Conservation (phyloP, 1,140 invertebrate genomes). For the Cryptotermes secundus region DNA sequence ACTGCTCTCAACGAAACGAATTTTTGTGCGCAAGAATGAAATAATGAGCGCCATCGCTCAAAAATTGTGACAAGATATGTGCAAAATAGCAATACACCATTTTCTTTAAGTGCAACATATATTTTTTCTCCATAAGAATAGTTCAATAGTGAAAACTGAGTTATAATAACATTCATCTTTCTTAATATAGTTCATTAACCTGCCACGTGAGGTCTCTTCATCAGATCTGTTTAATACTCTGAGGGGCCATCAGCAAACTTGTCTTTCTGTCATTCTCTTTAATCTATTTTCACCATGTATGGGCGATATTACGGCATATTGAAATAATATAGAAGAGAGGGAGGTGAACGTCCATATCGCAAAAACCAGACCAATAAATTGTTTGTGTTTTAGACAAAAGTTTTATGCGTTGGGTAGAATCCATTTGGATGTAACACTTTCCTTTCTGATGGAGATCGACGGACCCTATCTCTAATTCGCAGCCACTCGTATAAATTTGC, state of each 20-base stretch:
- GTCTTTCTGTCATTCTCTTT: neutral
- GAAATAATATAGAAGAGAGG: neutral
- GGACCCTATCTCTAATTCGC: neutral
- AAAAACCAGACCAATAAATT: neutral
- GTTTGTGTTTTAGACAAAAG: neutral
- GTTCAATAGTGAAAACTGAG: too few relatives aligned
- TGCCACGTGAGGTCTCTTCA: neutral
- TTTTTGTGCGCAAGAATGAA: too few relatives aligned
- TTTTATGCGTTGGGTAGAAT: neutral
- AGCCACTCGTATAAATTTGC: slow-evolving; percentile 2
- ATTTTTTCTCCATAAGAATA: too few relatives aligned
- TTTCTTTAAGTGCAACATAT: too few relatives aligned
- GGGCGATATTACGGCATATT: neutral
- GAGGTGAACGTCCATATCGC: neutral
- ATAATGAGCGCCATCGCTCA: too few relatives aligned
- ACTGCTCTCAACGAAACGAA: too few relatives aligned
- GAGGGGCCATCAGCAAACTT: neutral
- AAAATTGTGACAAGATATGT: too few relatives aligned
- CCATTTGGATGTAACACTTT: neutral
- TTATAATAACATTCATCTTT: too few relatives aligned
- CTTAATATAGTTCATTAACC: too few relatives aligned
- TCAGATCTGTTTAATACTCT: neutral
- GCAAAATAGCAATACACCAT: too few relatives aligned
- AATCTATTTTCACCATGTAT: neutral
- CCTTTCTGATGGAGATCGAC: slow-evolving; percentile 2